Base-by-base conservation (phyloP, 2,113 vertebrate species). In the Lethenteron camtschaticum region DNA sequence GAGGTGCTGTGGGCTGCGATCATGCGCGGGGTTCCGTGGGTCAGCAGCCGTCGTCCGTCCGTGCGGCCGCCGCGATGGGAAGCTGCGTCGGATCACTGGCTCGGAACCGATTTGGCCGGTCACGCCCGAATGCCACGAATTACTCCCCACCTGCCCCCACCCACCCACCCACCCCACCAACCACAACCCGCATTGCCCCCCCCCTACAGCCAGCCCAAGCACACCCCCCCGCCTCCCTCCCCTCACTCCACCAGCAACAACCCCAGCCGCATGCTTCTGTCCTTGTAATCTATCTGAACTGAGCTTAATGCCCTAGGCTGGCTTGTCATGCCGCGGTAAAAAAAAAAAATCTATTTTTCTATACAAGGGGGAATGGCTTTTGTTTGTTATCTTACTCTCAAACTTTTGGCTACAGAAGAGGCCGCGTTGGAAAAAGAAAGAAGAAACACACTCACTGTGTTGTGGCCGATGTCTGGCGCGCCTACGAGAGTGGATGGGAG, bases 101-200 rank as follows among this genome's bases (percentile, higher is more conserved):
- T 66, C 63, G 63, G 63, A 66, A 66, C 63, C 63, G 63, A 66
- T 66, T 66, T 66, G 63, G 63, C 24, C 63, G 63, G 63, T 66
- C 63, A 66, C 63, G 63, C n/a, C 63, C 63, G n/a, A 66, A 24
- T 66, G 63, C 10, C 24, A 66, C 63, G 63, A 16, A 24, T 24
- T 9, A 11, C 63, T 41, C 41, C 41, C 41, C 41, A 41, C 41
- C 41, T 41, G 41, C 41, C 41, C 41, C 41, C 41, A 41, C 41
- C 41, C 41, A 41, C 41, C 41, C 41, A 41, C 60, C 60, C 60
- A 66, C 60, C 60, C 8, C n/a, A 14, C 10, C 60, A 20, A 66
- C 20, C n/a, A 24, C 13, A 18, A 24, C 63, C 63, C 10, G n/a
- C n/a, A 8, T 63, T 14, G 10, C 63, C 63, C 63, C 10, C 63